Evolutionary conservation across 2,797 vertebrate species (phyloP).

Genomic region (Neosilurus hyrtlii): DNA sequence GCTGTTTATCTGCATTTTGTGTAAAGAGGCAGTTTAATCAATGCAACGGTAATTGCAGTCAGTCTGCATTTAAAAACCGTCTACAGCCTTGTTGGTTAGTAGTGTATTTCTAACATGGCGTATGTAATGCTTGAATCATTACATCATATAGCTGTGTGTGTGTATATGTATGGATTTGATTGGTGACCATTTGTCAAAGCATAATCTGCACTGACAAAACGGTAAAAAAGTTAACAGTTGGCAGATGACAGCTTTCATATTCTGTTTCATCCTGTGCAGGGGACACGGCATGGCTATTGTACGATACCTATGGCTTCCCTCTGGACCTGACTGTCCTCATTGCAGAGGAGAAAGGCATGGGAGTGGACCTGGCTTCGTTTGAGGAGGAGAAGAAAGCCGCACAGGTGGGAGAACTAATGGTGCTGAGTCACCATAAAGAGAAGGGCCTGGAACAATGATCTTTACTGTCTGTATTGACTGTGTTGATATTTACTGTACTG

Average conservation of each 20-base stretch:
- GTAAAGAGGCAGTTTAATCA: neutral
- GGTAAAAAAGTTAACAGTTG: neutral
- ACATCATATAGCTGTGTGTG: neutral
- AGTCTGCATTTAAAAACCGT: too few species aligned
- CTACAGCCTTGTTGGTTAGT: too few species aligned
- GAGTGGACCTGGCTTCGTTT: conserved; percentile 85
- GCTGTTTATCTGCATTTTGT: neutral
- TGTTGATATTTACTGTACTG: too few species aligned
- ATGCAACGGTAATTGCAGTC: too few species aligned
- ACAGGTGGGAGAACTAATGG: conserved; percentile 74
- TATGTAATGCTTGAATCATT: neutral
- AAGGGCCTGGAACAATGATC: neutral
- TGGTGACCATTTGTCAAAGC: neutral
- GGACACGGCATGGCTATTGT: conserved; percentile 95
- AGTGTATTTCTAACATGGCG: too few species aligned
- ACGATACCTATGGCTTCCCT: conserved; percentile 96
- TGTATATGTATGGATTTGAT: too few species aligned
- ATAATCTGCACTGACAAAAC: neutral
- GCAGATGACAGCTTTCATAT: neutral
- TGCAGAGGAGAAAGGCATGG: conserved; percentile 93
- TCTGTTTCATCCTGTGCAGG: conserved; percentile 67
- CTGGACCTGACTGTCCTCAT: conserved; percentile 94
- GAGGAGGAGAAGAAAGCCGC: conserved; percentile 93
- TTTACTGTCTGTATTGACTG: too few species aligned
- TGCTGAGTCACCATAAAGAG: neutral